phyloP scores from a whole-genome alignment of 2,113 vertebrate genomes.

The Osmerus mordax region DNA sequence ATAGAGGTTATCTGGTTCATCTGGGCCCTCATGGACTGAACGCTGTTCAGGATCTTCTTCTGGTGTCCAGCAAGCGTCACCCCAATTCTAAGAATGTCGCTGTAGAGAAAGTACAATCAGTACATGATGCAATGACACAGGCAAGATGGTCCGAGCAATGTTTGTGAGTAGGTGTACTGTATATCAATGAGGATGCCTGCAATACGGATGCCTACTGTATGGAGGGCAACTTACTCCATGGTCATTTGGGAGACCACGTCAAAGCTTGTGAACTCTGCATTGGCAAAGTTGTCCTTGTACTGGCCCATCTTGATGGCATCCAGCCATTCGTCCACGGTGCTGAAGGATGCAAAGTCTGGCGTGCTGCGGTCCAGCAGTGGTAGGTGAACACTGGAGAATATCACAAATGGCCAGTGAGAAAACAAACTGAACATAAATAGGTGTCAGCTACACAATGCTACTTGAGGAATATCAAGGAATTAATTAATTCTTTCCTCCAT shows the following conservation, averaged over 20 bases:
- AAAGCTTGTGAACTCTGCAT: conserved; percentile 85
- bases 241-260: conserved; percentile 92
- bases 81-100: conserved; percentile 90
- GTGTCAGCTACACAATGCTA: no score
- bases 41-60: conserved; percentile 97
- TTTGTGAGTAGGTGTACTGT: no score
- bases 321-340: conserved; percentile 91
- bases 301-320: conserved; percentile 98
- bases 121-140: background rate
- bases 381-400: conserved; percentile 81
- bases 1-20: conserved; percentile 98
- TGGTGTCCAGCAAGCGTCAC: conserved; percentile 96
- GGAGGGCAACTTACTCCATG: conserved; percentile 83
- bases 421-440: background rate
- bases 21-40: conserved; percentile 97
- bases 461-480: no score
- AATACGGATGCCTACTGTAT: no score
- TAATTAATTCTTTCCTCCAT: background rate
- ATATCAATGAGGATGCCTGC: no score
- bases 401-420: background rate
- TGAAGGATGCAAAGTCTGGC: conserved; percentile 94
- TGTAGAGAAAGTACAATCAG: conserved; percentile 53
- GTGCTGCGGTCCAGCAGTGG: conserved; percentile 91
- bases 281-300: conserved; percentile 94
- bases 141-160: no score